These are phyloP conservation scores for Chlorodrepanis virens DNA, from an alignment of 2,113 vertebrate genomes.

Conservation along the genomic window DNA sequence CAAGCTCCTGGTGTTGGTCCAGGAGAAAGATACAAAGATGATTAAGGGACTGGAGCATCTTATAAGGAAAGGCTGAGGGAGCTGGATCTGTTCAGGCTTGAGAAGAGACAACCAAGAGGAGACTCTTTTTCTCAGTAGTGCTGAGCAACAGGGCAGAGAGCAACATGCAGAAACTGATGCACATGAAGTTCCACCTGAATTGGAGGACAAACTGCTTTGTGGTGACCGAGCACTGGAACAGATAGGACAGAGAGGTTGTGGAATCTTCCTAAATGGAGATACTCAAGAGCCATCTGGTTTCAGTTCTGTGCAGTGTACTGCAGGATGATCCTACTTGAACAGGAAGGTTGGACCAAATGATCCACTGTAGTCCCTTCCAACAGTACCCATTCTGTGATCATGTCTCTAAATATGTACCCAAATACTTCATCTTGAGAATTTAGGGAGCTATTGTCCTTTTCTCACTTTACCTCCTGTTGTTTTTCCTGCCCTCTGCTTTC, in stretches of 20 bases:
- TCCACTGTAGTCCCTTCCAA: not conserved
- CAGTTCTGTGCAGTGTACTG: not conserved
- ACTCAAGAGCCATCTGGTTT: not conserved
- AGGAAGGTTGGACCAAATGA: not conserved
- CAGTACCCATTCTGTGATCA: not conserved
- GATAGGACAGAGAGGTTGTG: not conserved
- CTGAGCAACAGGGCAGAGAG: too few species aligned
- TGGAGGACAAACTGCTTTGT: not conserved
- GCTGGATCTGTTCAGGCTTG: not conserved
- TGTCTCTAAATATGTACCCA: not conserved
- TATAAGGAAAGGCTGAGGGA: not conserved
- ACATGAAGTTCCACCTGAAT: not conserved
- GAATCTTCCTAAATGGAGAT: not conserved
- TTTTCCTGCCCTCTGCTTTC: rapidly evolving
- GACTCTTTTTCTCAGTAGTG: not conserved
- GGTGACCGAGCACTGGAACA: not conserved
- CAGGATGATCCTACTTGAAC: not conserved
- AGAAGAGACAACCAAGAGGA: not conserved
- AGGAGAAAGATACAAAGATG: not conserved
- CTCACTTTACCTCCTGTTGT: not conserved
- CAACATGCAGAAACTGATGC: not conserved
- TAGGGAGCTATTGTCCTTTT: not conserved
- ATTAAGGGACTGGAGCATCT: not conserved
- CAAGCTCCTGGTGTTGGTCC: not conserved
- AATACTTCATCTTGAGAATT: not conserved